phyloP scores from a whole-genome alignment of 2,888 invertebrate species.

The Amiota minor region DNA sequence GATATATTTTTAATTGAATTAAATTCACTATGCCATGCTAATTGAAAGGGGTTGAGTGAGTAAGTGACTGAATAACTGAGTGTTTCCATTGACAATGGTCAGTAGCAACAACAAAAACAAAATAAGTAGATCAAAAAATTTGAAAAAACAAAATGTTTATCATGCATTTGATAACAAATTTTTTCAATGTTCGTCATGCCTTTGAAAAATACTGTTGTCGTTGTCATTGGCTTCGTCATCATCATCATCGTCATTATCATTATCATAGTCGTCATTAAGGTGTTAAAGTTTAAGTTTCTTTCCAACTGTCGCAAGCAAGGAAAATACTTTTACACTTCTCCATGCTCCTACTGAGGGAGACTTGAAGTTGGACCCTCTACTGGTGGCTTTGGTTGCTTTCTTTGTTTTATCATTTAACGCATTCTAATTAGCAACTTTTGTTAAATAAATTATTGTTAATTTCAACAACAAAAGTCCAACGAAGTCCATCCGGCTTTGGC shows the following conservation, averaged over 20 bases:
- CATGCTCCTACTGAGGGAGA: neutral
- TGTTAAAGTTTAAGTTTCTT: constrained; percentile 61
- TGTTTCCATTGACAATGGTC: too few relatives aligned
- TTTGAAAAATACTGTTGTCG: too few relatives aligned
- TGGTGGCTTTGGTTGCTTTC: constrained; percentile 37
- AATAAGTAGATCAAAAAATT: neutral
- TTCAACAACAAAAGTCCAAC: constrained; percentile 30
- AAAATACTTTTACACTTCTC: neutral
- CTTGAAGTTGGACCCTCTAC: constrained; percentile 10
- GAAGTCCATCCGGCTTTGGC: constrained; percentile 8
- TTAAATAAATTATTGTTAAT: constrained; percentile 49
- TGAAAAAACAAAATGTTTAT: constrained; percentile 65
- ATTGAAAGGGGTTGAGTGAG: constrained; percentile 56
- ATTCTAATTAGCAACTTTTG: constrained; percentile 61
- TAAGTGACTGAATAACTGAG: neutral
- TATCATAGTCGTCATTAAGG: constrained; percentile 38
- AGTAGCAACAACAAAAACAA: neutral
- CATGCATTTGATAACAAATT: constrained; percentile 55
- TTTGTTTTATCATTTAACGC: constrained; percentile 67
- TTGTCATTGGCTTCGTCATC: too few relatives aligned
- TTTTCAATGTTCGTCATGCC: too few relatives aligned
- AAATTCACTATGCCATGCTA: constrained; percentile 52
- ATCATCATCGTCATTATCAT: too few relatives aligned
- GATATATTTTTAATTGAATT: constrained; percentile 40
- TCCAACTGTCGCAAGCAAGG: constrained; percentile 49